Base-by-base conservation (phyloP, 1,140 invertebrate genomes). In the Bactericera cockerelli region DNA sequence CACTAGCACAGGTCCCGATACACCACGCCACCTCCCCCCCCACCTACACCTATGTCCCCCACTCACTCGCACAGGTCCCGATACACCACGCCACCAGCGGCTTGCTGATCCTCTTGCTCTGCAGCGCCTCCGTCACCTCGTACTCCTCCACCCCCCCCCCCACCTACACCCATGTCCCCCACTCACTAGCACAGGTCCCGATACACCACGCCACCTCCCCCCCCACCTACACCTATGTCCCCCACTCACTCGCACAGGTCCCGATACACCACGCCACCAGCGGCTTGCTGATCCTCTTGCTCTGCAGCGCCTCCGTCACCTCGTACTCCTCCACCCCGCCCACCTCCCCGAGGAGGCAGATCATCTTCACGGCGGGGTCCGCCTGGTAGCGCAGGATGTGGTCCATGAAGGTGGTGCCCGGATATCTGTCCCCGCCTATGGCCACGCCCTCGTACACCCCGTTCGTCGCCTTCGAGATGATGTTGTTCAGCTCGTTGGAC, bases 401-500 rank as follows among this genome's bases (percentile, higher is more conserved):
- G 72, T 99, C 94, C 79, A 98, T 93, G 74, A 99, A 99, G 0
- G 91, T 98, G 8, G 93, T 96, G 3, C 94, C 94, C 0, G 97
- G 96, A 74, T 99, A 99, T 63, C 95, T 79, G 75, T 99, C 97
- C 1, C 97, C 97, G n/a, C 97, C 97, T 66, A 99, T 99, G 24
- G 97, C 97, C 1, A 99, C 88, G 10, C 97, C 97, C 72, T 99
- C 96, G 66, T 88, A 87, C 0, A 99, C 96, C 38, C 96, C 96
- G 74, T 99, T 89, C 0, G 96, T 94, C 36, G 94, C 85, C 68
- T 97, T 92, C 0, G 93, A 90, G 57, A 99, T 82, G 53, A 99
- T 98, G 71, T 99, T 99, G 75, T 99, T 99, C 56, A 99, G 75
- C 73, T 99, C 97, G 70, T 99, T 99, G 2, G 93, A 97, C 96